Conservation (phyloP, 2,797 vertebrate species). For the Anguilla obscura region DNA sequence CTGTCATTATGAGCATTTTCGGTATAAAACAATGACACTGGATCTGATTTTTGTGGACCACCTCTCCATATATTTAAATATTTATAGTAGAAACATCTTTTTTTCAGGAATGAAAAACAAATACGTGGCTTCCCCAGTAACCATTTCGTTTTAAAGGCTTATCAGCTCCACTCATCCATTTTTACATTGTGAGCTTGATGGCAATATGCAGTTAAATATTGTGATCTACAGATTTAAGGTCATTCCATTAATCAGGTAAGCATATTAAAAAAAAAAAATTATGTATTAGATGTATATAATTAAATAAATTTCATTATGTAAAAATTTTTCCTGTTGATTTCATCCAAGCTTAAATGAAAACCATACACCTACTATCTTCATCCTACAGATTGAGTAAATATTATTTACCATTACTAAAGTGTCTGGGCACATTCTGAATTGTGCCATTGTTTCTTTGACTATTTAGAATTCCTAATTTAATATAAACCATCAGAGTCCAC, state of each 20-base stretch:
- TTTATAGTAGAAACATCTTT: not conserved
- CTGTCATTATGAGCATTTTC: not conserved
- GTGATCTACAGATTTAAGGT: not conserved
- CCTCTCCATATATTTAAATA: not conserved
- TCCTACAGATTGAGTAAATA: constrained; percentile 46
- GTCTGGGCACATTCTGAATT: constrained; percentile 52
- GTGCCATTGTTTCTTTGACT: not conserved
- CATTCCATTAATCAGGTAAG: not conserved
- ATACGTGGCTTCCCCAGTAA: not conserved
- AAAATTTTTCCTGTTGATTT: constrained; percentile 22
- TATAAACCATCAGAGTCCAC: constrained; percentile 37
- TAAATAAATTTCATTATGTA: constrained; percentile 7
- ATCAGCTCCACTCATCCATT: not conserved
- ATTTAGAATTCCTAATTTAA: constrained; percentile 37
- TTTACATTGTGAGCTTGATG: not conserved
- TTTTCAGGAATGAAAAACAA: not conserved
- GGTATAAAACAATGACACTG: not conserved
- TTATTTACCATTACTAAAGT: constrained; percentile 64
- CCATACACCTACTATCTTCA: constrained; percentile 45
- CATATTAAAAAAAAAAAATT: not conserved
- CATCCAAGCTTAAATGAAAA: constrained; percentile 25
- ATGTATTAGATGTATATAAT: constrained; percentile 11
- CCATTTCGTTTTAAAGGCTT: not conserved
- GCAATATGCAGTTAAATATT: not conserved
- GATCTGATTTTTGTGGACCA: not conserved